Evolutionary conservation across 2,888 invertebrate species (phyloP).

Genomic region (Scaptomyza reducta): DNA sequence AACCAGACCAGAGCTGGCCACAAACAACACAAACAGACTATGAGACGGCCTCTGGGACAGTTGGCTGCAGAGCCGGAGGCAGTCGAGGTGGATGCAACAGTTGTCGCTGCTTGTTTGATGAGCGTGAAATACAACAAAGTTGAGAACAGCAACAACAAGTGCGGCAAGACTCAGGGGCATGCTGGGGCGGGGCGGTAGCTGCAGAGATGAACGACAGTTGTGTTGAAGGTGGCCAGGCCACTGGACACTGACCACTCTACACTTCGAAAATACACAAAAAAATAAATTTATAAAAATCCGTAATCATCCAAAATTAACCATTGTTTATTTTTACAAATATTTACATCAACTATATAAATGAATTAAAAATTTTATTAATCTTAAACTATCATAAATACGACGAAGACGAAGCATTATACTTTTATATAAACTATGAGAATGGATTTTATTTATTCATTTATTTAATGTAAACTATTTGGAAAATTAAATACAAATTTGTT

Average conservation of each 20-base stretch:
- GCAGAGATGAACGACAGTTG: conserved; percentile 61
- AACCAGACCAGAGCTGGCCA: conserved; percentile 50
- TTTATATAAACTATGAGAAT: too few species aligned
- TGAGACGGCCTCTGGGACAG: background rate
- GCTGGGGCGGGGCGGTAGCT: conserved; percentile 32
- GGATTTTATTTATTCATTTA: too few species aligned
- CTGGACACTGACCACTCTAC: conserved; percentile 47
- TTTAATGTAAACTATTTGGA: too few species aligned
- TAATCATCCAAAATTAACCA: too few species aligned
- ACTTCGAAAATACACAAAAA: background rate
- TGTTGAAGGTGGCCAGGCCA: conserved; percentile 68
- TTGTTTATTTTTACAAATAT: too few species aligned
- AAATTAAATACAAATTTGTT: too few species aligned
- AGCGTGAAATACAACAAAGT: conserved; percentile 79
- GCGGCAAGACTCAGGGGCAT: conserved; percentile 45
- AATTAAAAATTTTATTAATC: too few species aligned
- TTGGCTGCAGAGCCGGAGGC: conserved; percentile 17
- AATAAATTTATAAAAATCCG: too few species aligned
- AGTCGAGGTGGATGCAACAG: conserved; percentile 64
- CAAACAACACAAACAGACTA: conserved; percentile 4
- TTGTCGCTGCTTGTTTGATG: conserved; percentile 76
- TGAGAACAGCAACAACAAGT: conserved; percentile 66
- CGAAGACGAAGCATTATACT: too few species aligned
- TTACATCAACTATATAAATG: too few species aligned
- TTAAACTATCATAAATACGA: too few species aligned